phyloP scores from a whole-genome alignment of 2,888 invertebrate species.

The Notodonta dromedarius region DNA sequence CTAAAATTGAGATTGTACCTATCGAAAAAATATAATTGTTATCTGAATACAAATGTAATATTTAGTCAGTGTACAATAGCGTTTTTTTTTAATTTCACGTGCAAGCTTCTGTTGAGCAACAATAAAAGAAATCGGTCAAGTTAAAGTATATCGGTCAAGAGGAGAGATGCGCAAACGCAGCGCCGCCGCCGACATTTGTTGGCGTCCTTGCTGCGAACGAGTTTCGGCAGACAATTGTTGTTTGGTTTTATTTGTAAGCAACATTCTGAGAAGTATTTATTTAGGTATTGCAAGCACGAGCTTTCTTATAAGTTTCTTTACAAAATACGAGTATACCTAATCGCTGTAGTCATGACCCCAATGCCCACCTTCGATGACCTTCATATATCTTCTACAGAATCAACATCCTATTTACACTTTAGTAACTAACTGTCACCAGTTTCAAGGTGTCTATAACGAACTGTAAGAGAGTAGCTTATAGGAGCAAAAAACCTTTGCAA shows the following conservation, averaged over 20 bases:
- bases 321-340: too few species aligned
- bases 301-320: too few species aligned
- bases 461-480: too few species aligned
- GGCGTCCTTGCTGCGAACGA: slow-evolving; percentile 18
- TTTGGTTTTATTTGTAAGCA: not conserved
- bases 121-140: slow-evolving; percentile 14
- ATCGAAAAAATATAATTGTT: not conserved
- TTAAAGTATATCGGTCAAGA: slow-evolving; percentile 12
- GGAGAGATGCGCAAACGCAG: slow-evolving; percentile 12
- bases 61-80: not conserved
- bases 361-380: too few species aligned
- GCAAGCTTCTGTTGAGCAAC: slow-evolving; percentile 1
- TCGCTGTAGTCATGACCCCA: too few species aligned
- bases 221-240: slow-evolving; percentile 6
- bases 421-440: too few species aligned
- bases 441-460: too few species aligned
- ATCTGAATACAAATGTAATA: slow-evolving; percentile 2
- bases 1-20: not conserved
- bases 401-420: too few species aligned
- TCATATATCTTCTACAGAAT: too few species aligned
- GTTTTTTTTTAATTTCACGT: slow-evolving; percentile 6
- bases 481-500: too few species aligned
- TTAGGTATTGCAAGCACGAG: too few species aligned
- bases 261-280: too few species aligned
- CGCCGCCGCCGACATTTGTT: not conserved